phyloP scores from a whole-genome alignment of 2,113 vertebrate species.

The Peromyscus maniculatus region DNA sequence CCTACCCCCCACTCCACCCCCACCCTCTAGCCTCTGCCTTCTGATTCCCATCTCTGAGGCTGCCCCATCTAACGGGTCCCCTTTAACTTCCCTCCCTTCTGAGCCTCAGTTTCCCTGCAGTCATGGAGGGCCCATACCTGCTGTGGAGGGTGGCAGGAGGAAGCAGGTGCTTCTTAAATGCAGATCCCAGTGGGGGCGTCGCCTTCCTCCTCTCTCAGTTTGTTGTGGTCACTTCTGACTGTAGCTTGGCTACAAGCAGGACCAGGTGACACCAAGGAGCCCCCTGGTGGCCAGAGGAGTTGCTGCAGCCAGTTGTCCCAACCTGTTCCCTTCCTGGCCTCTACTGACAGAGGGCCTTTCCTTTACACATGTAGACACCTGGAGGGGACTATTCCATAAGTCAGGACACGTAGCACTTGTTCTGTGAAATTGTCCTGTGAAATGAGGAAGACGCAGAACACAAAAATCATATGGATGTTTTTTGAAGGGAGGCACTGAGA shows the following conservation, averaged over 20 bases:
- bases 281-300: conserved; percentile 59
- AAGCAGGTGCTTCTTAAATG: neutral
- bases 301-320: rapidly evolving
- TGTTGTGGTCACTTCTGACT: neutral
- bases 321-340: rapidly evolving
- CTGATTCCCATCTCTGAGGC: neutral
- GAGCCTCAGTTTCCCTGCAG: neutral
- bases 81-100: neutral
- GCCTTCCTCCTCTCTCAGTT: neutral
- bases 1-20: too few species aligned
- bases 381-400: rapidly evolving
- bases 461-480: neutral
- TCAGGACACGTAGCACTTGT: neutral
- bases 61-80: neutral
- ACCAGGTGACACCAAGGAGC: neutral
- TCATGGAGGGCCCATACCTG: neutral
- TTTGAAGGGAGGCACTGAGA: neutral
- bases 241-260: rapidly evolving
- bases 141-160: neutral
- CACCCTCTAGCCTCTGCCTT: too few species aligned
- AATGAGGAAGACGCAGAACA: neutral
- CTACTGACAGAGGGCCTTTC: rapidly evolving
- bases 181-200: neutral
- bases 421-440: neutral
- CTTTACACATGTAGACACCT: neutral